Evolutionary conservation across 2,888 invertebrate genomes (phyloP).

Genomic region (Brachyptera risi): DNA sequence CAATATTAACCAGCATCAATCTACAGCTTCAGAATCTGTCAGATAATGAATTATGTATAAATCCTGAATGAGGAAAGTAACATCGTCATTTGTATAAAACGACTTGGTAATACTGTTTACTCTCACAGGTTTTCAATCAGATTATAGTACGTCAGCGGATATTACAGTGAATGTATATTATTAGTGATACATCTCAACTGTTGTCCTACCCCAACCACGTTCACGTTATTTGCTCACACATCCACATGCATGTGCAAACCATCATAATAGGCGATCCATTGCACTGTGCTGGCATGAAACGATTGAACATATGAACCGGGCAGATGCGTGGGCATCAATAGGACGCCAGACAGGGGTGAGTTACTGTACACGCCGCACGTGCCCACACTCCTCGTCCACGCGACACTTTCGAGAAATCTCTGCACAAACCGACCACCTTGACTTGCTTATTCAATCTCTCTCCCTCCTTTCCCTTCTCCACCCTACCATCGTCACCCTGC

Average conservation of each 20-base stretch:
- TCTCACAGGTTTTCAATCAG: too few species aligned
- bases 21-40: too few species aligned
- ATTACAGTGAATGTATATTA: too few species aligned
- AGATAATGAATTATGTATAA: too few species aligned
- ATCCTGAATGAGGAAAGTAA: too few species aligned
- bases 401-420: conserved; percentile 16
- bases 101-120: too few species aligned
- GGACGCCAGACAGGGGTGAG: conserved; percentile 16
- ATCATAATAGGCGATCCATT: neutral
- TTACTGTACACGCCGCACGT: conserved; percentile 14
- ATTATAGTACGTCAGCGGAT: too few species aligned
- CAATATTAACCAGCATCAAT: too few species aligned
- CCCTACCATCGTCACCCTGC: neutral
- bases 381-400: conserved; percentile 3
- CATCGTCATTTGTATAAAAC: too few species aligned
- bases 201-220: conserved; percentile 9
- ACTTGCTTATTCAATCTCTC: neutral
- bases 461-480: neutral
- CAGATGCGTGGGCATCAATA: conserved; percentile 27
- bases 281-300: conserved; percentile 12
- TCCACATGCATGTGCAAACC: conserved; percentile 1
- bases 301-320: too few species aligned
- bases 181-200: too few species aligned
- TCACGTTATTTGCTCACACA: neutral
- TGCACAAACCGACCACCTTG: conserved; percentile 16